phyloP scores from a whole-genome alignment of 2,888 invertebrate genomes.

The Anaspis maculata region DNA sequence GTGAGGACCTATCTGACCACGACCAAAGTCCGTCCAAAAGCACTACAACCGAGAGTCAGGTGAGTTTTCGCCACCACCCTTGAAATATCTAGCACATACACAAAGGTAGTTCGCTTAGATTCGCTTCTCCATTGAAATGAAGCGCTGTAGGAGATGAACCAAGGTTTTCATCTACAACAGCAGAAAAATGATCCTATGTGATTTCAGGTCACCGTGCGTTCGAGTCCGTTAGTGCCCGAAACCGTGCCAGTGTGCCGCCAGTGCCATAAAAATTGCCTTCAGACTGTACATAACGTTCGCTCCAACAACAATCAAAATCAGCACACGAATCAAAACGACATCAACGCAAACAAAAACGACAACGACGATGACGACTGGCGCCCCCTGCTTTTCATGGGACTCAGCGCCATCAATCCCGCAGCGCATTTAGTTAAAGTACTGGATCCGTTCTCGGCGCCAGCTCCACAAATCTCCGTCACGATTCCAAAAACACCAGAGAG shows the following conservation, averaged over 20 bases:
- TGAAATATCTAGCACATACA: too few relatives aligned
- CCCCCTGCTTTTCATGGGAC: constrained; percentile 60
- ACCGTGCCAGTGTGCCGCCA: constrained; percentile 66
- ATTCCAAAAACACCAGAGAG: constrained; percentile 30
- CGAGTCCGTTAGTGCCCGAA: constrained; percentile 65
- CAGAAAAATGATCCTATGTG: neutral
- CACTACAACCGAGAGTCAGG: constrained; percentile 72
- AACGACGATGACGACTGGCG: constrained; percentile 49
- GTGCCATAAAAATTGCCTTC: constrained; percentile 69
- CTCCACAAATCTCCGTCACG: constrained; percentile 25
- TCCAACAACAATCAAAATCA: constrained; percentile 13
- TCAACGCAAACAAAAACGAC: constrained; percentile 12
- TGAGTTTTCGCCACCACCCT: too few relatives aligned
- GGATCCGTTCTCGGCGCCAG: constrained; percentile 45
- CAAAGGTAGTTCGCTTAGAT: too few relatives aligned
- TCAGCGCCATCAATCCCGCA: constrained; percentile 55
- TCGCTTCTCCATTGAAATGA: too few relatives aligned
- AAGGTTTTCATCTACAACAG: too few relatives aligned
- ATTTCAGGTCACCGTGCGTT: constrained; percentile 67
- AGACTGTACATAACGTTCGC: constrained; percentile 25
- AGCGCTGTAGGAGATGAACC: too few relatives aligned
- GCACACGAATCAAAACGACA: constrained; percentile 2
- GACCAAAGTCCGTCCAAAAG: constrained; percentile 65
- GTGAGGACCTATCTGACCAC: constrained; percentile 48
- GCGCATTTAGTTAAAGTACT: constrained; percentile 49